Base-by-base conservation (phyloP, 1,140 invertebrate species). In the Dreissena polymorpha region DNA sequence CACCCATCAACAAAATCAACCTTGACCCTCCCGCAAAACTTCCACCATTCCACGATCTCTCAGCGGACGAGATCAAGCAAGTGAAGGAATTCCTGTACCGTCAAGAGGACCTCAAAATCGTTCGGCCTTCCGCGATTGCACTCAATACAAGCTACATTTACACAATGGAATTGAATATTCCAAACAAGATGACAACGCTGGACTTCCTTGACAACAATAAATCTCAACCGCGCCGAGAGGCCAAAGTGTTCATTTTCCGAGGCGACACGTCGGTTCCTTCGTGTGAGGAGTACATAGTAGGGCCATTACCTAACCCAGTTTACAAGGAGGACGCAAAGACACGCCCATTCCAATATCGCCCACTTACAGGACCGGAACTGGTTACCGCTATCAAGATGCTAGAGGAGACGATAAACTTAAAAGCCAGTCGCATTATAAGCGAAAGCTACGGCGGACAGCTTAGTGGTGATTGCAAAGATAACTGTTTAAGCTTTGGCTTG, bases 211-310 rank as follows among this genome's bases (percentile, higher is more conserved):
- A 80, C 39, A 71, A 70, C 23, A 27, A 27, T 0, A 51, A 23
- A 12, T n/a, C 77, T 27, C 60, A 39, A 12, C 86, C 86, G 18
- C 16, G 16, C 16, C 49, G 86, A 21, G 72, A 85, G 25, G 86
- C 86, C 7, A 50, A 55, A 39, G 86, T 86, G 5, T 29, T 79
- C 10, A 71, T 86, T 53, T 82, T 86, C 69, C 72, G 72, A 18
- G 83, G 74, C 25, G 69, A 85, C 50, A n/a, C 14, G 10, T 60
- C 53, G 14, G 39, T 16, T n/a, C 80, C 80, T 39, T 23, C 49
- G 12, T 78, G 84, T 5, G 74, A 82, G 60, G 86, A 87, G 64
- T 86, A 78, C 49, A 71, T 75, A 10, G 83, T 87, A 10, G 82
- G 84, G 6, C 85, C 86, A 13, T 53, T 87, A 27, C 75, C 73